phyloP scores from a whole-genome alignment of 2,888 invertebrate species.

The Luperina nickerlii region DNA sequence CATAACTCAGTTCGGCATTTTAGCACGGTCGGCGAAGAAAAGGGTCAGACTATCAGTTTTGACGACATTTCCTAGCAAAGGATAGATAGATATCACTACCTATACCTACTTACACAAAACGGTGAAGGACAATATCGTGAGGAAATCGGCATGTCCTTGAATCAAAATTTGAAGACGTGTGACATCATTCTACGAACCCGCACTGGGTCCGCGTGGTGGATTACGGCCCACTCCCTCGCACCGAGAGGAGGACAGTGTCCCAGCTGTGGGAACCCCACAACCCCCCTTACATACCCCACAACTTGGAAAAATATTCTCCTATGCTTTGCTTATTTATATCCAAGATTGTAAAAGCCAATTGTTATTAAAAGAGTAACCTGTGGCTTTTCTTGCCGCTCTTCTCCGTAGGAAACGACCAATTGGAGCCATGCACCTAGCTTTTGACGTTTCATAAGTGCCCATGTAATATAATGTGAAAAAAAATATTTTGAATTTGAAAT shows the following conservation, averaged over 20 bases:
- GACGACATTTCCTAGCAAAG: not conserved
- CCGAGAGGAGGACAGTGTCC: not conserved
- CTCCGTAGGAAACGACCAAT: not conserved
- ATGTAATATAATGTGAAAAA: not conserved
- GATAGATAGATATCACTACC: not conserved
- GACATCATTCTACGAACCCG: no score
- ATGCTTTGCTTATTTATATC: not conserved
- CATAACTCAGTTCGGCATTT: conserved; percentile 8
- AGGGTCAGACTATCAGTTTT: not conserved
- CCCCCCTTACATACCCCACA: no score
- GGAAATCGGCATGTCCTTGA: not conserved
- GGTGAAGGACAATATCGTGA: not conserved
- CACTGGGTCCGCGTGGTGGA: not conserved
- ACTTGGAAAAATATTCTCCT: not conserved
- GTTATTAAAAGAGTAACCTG: not conserved
- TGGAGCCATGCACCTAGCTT: not conserved
- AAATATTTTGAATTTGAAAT: no score
- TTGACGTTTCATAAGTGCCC: not conserved
- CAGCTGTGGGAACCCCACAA: no score
- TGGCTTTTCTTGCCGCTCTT: not conserved
- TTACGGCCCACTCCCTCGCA: not conserved
- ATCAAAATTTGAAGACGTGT: not conserved
- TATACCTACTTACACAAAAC: not conserved
- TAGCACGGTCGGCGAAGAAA: conserved; percentile 2
- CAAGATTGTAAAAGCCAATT: not conserved